These are phyloP conservation scores for Drosophila insularis DNA, from an alignment of 1,140 invertebrate genomes.

Conservation along the genomic window DNA sequence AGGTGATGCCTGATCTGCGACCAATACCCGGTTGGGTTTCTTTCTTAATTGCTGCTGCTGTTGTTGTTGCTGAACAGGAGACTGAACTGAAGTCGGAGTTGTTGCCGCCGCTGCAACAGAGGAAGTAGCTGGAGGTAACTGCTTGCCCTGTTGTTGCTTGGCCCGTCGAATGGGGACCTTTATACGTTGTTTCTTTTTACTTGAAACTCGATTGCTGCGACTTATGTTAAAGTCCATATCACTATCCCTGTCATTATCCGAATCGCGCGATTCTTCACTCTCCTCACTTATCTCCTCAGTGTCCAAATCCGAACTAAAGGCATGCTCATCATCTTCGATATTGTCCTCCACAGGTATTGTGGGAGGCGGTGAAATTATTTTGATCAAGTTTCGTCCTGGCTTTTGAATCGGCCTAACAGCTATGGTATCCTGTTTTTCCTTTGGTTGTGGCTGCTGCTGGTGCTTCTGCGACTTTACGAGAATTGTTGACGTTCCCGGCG, in stretches of 20 bases:
- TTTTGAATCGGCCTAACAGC: conserved; percentile 15
- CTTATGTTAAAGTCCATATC: conserved; percentile 78
- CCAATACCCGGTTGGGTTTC: conserved; percentile 36
- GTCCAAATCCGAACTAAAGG: conserved; percentile 66
- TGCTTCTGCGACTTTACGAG: conserved; percentile 11
- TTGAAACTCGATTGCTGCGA: conserved; percentile 53
- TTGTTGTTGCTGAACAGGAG: neutral
- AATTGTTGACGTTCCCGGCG: conserved; percentile 22
- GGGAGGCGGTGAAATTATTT: conserved; percentile 37
- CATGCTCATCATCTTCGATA: conserved; percentile 66
- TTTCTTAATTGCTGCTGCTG: conserved; percentile 23
- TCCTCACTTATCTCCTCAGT: conserved; percentile 76
- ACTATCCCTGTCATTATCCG: conserved; percentile 80
- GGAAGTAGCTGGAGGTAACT: neutral
- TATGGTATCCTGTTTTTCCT: conserved; percentile 39
- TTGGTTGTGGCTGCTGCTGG: conserved; percentile 25
- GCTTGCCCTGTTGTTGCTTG: conserved; percentile 3
- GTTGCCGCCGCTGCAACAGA: neutral
- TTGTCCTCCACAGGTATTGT: conserved; percentile 40
- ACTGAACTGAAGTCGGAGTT: neutral
- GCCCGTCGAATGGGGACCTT: conserved; percentile 33
- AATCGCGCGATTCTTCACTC: conserved; percentile 61
- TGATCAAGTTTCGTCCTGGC: conserved; percentile 27
- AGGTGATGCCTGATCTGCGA: conserved; percentile 10
- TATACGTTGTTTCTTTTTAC: conserved; percentile 60